Conservation (phyloP, 92 coral and sea anemone species). For the Phymanthus crucifer region DNA sequence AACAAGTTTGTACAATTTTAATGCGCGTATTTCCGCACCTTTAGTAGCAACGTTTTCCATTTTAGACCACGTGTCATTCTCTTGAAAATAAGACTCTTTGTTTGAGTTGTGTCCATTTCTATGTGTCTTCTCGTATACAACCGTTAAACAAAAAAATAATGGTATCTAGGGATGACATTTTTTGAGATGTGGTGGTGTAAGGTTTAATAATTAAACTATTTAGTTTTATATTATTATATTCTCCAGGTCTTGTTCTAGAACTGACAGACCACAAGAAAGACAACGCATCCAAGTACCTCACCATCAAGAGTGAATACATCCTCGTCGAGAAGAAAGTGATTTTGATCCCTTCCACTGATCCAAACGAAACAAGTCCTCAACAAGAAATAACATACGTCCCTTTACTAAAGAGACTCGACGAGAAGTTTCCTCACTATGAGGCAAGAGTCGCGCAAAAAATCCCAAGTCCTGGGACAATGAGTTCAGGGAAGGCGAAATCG, state of each 20-base stretch:
- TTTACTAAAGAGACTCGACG: conserved; percentile 63
- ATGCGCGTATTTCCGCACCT: too few relatives aligned
- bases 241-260: conserved; percentile 86
- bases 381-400: conserved; percentile 78
- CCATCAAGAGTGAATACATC: conserved; percentile 71
- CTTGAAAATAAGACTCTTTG: too few relatives aligned
- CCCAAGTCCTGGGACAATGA: conserved; percentile 13
- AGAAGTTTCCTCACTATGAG: conserved; percentile 76
- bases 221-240: not conserved
- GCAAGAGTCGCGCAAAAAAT: conserved; percentile 62
- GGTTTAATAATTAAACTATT: too few relatives aligned
- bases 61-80: too few relatives aligned
- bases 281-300: conserved; percentile 74
- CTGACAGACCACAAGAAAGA: conserved; percentile 79
- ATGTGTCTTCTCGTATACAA: too few relatives aligned
- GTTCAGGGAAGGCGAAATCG: conserved; percentile 27
- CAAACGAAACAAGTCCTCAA: conserved; percentile 42
- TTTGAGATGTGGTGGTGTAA: too few relatives aligned
- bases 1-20: too few relatives aligned
- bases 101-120: too few relatives aligned
- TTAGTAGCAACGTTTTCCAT: too few relatives aligned
- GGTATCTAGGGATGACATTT: too few relatives aligned
- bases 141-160: too few relatives aligned
- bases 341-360: conserved; percentile 37
- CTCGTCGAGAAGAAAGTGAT: conserved; percentile 80